phyloP scores from a whole-genome alignment of 2,797 vertebrate genomes.

The Pteropus rufus region DNA sequence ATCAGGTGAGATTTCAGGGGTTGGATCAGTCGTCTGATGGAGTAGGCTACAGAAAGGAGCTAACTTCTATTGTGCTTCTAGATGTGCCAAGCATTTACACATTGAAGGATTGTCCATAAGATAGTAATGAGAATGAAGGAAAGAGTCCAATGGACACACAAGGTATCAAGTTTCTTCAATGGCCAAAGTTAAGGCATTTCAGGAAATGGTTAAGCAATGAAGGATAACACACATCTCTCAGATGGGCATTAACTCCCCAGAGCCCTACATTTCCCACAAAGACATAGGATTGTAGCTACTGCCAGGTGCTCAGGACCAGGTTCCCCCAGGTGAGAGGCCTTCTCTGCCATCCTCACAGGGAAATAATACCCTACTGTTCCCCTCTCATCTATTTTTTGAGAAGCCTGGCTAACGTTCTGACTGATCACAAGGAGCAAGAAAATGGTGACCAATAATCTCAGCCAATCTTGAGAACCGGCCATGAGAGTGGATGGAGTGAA shows the following conservation, averaged over 20 bases:
- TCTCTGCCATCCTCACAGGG: neutral
- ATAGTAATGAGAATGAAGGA: neutral
- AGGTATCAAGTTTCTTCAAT: neutral
- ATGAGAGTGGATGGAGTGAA: neutral
- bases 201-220: neutral
- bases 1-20: neutral
- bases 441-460: neutral
- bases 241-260: neutral
- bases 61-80: neutral
- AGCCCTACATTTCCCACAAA: too few species aligned
- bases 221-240: neutral
- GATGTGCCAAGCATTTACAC: neutral
- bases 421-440: neutral
- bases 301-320: neutral
- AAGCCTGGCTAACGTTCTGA: neutral
- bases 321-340: neutral
- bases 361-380: neutral
- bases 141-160: neutral
- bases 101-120: neutral
- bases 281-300: neutral
- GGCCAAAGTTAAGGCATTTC: neutral
- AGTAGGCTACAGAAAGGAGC: neutral
- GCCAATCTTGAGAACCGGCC: neutral
- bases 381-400: neutral
- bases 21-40: neutral